phyloP scores from a whole-genome alignment of 1,140 invertebrate species.

The Conus ventricosus region DNA sequence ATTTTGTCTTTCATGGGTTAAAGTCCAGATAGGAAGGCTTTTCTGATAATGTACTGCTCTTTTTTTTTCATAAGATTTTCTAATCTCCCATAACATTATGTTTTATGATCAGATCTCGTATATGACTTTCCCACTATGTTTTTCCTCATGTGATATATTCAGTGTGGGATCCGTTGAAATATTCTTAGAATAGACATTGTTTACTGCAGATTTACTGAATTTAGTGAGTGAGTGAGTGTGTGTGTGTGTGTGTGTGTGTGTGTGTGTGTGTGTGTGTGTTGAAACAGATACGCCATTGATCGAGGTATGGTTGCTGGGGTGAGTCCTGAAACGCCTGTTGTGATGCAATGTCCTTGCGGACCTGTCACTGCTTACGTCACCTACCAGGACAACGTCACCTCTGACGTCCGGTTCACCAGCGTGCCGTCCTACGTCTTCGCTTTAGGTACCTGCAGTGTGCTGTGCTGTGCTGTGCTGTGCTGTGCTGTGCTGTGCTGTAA shows the following conservation, averaged over 20 bases:
- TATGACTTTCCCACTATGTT: too few species aligned
- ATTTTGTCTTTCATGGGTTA: too few species aligned
- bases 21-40: too few species aligned
- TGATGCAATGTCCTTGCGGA: slow-evolving; percentile 72
- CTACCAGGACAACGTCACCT: slow-evolving; percentile 53
- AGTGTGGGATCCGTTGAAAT: too few species aligned
- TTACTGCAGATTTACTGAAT: not conserved
- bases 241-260: slow-evolving; percentile 22
- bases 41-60: too few species aligned
- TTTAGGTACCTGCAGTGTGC: slow-evolving; percentile 50
- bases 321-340: slow-evolving; percentile 62
- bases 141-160: too few species aligned
- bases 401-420: slow-evolving; percentile 67
- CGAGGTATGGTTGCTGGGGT: slow-evolving; percentile 52
- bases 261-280: not conserved
- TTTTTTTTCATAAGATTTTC: too few species aligned
- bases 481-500: too few species aligned
- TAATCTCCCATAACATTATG: too few species aligned
- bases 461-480: too few species aligned
- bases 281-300: slow-evolving; percentile 44
- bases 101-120: too few species aligned
- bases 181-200: too few species aligned
- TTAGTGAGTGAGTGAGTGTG: not conserved
- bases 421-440: slow-evolving; percentile 69
- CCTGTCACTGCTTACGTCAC: slow-evolving; percentile 61